phyloP scores from a whole-genome alignment of 2,888 invertebrate species.

The Amphimallon solstitiale region DNA sequence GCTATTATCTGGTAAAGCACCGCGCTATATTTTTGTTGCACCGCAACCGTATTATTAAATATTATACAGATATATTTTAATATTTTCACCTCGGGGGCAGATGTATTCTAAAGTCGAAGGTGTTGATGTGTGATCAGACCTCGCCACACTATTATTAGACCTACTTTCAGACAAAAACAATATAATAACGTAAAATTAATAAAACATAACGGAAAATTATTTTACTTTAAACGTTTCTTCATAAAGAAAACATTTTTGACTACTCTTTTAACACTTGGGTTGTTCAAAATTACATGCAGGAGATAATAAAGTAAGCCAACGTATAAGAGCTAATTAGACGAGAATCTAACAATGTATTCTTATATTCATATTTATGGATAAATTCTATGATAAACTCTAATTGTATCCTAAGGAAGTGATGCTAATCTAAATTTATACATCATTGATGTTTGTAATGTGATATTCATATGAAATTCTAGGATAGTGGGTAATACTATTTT shows the following conservation, averaged over 20 bases:
- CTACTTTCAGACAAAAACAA: constrained; percentile 42
- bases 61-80: constrained; percentile 60
- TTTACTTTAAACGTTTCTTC: constrained; percentile 2
- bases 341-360: too few species aligned
- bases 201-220: constrained; percentile 20
- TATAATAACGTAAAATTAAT: constrained; percentile 34
- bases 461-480: too few species aligned
- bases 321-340: too few species aligned
- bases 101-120: constrained; percentile 51
- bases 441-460: too few species aligned
- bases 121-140: constrained; percentile 55
- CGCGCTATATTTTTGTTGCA: constrained; percentile 57
- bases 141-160: constrained; percentile 47
- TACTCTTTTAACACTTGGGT: neutral
- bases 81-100: constrained; percentile 56
- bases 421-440: too few species aligned
- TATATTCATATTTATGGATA: too few species aligned
- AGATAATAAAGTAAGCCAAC: neutral
- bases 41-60: constrained; percentile 61
- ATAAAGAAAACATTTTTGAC: constrained; percentile 5
- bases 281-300: neutral
- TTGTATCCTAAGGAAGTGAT: too few species aligned
- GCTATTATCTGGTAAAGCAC: constrained; percentile 60
- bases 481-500: too few species aligned
- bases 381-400: too few species aligned